phyloP scores from a whole-genome alignment of 2,797 vertebrate genomes.

The Channa striata region DNA sequence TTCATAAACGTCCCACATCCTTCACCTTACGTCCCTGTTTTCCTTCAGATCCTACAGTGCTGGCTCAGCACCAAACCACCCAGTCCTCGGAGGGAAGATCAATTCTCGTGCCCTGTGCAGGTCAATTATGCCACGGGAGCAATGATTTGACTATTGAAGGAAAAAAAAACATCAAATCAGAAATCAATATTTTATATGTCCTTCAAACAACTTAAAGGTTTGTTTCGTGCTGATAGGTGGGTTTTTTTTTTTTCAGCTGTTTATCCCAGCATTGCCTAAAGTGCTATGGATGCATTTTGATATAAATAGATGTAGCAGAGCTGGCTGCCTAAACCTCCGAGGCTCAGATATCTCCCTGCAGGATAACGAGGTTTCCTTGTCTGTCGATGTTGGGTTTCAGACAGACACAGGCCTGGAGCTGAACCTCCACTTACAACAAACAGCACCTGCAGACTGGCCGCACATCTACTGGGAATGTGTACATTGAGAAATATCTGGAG shows the following conservation, averaged over 20 bases:
- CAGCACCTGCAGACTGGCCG: not conserved
- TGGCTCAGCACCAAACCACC: slow-evolving; percentile 70
- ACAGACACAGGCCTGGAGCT: slow-evolving; percentile 22
- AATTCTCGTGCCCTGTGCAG: slow-evolving; percentile 63
- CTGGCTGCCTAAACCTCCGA: slow-evolving; percentile 32
- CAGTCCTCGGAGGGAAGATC: slow-evolving; percentile 75
- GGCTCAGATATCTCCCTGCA: slow-evolving; percentile 64
- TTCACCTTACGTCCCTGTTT: slow-evolving; percentile 24
- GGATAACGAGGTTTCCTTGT: slow-evolving; percentile 63
- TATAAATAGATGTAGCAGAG: slow-evolving; percentile 66
- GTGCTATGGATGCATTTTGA: slow-evolving; percentile 37
- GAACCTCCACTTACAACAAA: slow-evolving; percentile 31
- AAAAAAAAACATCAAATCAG: slow-evolving; percentile 39
- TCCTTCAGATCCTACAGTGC: slow-evolving; percentile 57
- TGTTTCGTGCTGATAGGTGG: not conserved
- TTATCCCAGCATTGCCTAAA: slow-evolving; percentile 36
- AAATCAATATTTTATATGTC: slow-evolving; percentile 17
- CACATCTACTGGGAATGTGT: not conserved
- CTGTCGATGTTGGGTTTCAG: slow-evolving; percentile 61
- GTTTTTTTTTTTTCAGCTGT: slow-evolving; percentile 30
- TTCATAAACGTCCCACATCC: not conserved
- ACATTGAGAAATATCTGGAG: slow-evolving; percentile 14
- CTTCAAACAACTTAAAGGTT: slow-evolving; percentile 45
- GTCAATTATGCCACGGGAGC: slow-evolving; percentile 67
- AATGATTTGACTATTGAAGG: slow-evolving; percentile 57